A percentile compares a stretch with the other conserved stretches of the same genome.
Evolutionary conservation across 2,797 vertebrate genomes (phyloP).

Genomic region (Hemibagrus guttatus): DNA sequence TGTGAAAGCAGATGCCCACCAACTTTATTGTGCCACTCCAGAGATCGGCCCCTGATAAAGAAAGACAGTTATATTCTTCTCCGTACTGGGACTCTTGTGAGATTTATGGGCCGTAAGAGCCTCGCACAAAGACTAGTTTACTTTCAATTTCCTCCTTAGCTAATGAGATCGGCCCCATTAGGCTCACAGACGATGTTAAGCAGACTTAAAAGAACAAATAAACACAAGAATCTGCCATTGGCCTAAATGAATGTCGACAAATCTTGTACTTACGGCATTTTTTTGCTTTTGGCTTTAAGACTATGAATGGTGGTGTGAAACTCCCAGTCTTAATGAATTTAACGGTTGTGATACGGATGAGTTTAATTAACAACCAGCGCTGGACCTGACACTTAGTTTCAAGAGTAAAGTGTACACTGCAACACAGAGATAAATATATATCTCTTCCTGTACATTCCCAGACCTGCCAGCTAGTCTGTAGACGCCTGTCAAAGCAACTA

Average conservation of each 20-base stretch:
- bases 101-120: conserved; percentile 34
- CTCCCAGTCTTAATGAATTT: neutral
- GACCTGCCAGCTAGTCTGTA: conserved; percentile 31
- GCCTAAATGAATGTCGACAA: conserved; percentile 43
- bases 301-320: neutral
- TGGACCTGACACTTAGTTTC: neutral
- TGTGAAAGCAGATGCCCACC: conserved; percentile 75
- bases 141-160: conserved; percentile 43
- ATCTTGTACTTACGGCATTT: conserved; percentile 24
- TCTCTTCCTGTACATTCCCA: conserved; percentile 22
- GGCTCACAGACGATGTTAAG: conserved; percentile 42
- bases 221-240: conserved; percentile 31
- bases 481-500: conserved; percentile 8
- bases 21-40: conserved; percentile 78
- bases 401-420: conserved; percentile 8
- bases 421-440: conserved; percentile 20
- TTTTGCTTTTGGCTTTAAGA: neutral
- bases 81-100: conserved; percentile 23
- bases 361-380: neutral
- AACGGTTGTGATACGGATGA: neutral
- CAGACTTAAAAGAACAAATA: conserved; percentile 41
- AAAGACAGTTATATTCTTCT: conserved; percentile 15
- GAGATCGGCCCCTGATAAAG: conserved; percentile 74
- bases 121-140: conserved; percentile 53
- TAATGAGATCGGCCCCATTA: conserved; percentile 49